Evolutionary conservation across 2,888 invertebrate species (phyloP), one percentile per base, ranked within the genome.

Genomic region (Mimachlamys varia): DNA sequence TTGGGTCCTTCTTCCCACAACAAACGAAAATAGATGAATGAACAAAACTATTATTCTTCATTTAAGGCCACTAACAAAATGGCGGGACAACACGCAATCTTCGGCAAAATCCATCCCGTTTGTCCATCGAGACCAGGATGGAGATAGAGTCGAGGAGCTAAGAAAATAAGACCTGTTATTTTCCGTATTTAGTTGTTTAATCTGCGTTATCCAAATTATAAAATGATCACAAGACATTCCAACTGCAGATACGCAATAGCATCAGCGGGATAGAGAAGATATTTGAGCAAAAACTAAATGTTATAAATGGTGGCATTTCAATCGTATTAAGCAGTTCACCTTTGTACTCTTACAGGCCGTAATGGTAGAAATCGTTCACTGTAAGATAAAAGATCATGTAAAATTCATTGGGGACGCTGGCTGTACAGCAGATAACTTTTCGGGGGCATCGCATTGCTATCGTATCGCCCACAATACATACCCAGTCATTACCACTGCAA

Each of bases 41-140:
- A 76, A 76, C 76, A 33, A 76, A 76, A 27, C 76, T 76, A 76
- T 76, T 15, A 76, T 76, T 76, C 76, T 76, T 76, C 76, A 76
- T 76, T 76, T 76, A 76, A 76, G 33, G 76, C 76, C 15, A 76
- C 13, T 27, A 12, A 13, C 22, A 76, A 76, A 76, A 76, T 76
- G 76, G 76, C 12, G 27, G 33, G 76, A 33, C 76, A 76, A 5
- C 76, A 76, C 76, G 76, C 76, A 76, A 76, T 13, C 76, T 76
- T 33, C 76, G 27, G 33, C 76, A 76, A 76, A 76, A 76, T 33
- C 76, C 33, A 76, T 76, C 76, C 10, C 33, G 33, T 27, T 33
- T 76, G 33, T 76, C 76, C 76, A 33, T 22, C 22, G 76, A 76
- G 76, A 76, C 22, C 76, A 33, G 76, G 27, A 10, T 33, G 13